Conservation (phyloP, 2,113 vertebrate genomes). For the Callithrix jacchus region DNA sequence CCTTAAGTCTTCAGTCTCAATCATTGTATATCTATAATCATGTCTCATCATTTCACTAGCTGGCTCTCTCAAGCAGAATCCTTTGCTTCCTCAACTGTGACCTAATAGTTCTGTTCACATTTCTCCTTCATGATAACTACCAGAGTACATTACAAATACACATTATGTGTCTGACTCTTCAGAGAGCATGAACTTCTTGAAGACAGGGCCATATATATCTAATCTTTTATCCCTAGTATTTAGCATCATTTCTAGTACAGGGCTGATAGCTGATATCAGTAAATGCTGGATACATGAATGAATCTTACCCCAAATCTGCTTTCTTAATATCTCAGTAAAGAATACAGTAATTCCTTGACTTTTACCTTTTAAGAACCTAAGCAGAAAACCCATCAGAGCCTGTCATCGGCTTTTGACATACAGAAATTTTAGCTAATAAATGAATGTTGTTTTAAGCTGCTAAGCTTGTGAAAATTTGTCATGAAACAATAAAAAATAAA, state of each 20-base stretch:
- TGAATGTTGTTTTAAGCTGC: too few species aligned
- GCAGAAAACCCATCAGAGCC: too few species aligned
- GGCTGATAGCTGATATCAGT: background rate
- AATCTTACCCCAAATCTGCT: background rate
- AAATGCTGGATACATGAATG: background rate
- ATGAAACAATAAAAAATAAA: background rate
- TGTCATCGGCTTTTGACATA: too few species aligned
- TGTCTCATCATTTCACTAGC: too few species aligned
- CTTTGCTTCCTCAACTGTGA: background rate
- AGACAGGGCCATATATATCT: background rate
- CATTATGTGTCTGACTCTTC: background rate
- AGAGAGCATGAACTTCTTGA: background rate
- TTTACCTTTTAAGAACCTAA: too few species aligned
- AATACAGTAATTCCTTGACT: background rate
- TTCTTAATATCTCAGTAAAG: background rate
- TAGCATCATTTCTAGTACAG: background rate
- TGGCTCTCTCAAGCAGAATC: background rate
- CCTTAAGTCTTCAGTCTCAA: background rate
- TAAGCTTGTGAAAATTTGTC: too few species aligned
- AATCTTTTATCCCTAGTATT: background rate
- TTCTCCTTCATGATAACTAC: background rate
- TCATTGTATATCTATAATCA: background rate
- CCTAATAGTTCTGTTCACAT: background rate
- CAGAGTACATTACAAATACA: background rate
- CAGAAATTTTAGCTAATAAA: too few species aligned